phyloP scores from a whole-genome alignment of 1,140 invertebrate genomes.

The Solenopsis invicta region DNA sequence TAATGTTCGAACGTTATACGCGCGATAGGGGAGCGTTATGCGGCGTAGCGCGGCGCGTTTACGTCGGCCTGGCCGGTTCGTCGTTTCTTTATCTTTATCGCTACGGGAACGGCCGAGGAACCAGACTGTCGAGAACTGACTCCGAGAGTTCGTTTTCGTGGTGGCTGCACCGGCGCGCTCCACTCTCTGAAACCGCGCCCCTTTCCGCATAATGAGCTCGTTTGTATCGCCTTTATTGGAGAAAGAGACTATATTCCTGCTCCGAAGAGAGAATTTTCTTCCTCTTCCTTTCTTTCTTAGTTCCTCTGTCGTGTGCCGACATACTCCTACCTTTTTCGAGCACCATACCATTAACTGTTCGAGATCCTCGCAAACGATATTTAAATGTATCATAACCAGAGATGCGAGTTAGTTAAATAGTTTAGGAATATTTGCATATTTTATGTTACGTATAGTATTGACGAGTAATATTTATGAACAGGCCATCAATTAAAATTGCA shows the following conservation, averaged over 20 bases:
- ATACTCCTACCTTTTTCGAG: constrained; percentile 31
- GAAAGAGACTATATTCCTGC: constrained; percentile 49
- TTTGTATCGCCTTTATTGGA: constrained; percentile 70
- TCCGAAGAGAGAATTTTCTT: constrained; percentile 53
- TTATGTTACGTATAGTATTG: background rate
- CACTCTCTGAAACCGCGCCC: constrained; percentile 51
- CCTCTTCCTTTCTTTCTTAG: constrained; percentile 25
- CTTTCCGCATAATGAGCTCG: constrained; percentile 67
- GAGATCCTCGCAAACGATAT: constrained; percentile 34
- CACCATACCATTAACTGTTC: constrained; percentile 40
- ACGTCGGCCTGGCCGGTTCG: constrained; percentile 42
- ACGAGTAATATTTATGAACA: background rate
- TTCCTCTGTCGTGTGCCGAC: background rate
- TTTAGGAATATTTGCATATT: background rate
- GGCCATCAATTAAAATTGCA: background rate
- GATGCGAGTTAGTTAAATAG: constrained; percentile 29
- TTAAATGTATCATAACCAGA: constrained; percentile 20
- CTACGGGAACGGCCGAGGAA: constrained; percentile 58
- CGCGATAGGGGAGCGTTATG: constrained; percentile 62
- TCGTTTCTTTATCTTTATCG: constrained; percentile 69
- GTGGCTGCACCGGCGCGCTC: constrained; percentile 44
- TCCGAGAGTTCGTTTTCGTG: constrained; percentile 49
- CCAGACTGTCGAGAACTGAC: constrained; percentile 57
- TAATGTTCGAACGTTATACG: constrained; percentile 69
- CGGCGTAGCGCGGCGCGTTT: constrained; percentile 50